phyloP scores from a whole-genome alignment of 1,140 invertebrate genomes.

The Camponotus vicinus region DNA sequence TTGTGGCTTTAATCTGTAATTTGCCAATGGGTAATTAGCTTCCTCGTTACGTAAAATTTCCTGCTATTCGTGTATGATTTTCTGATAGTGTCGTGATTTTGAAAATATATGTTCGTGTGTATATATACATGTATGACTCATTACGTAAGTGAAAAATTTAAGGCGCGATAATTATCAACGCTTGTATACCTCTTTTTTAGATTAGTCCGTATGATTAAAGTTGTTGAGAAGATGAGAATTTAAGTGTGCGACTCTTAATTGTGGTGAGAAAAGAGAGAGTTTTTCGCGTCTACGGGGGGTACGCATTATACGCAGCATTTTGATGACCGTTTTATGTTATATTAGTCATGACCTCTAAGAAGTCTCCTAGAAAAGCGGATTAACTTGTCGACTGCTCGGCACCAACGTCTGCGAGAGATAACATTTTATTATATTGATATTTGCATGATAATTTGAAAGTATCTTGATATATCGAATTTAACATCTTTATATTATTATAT shows the following conservation, averaged over 20 bases:
- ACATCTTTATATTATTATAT: neutral
- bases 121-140: neutral
- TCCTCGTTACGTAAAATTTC: constrained; percentile 17
- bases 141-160: neutral
- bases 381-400: constrained; percentile 51
- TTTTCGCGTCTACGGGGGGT: constrained; percentile 21
- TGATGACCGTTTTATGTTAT: constrained; percentile 67
- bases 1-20: constrained; percentile 32
- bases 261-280: constrained; percentile 60
- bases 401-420: constrained; percentile 26
- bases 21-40: constrained; percentile 29
- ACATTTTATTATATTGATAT: neutral
- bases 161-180: neutral
- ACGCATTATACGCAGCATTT: constrained; percentile 57
- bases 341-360: constrained; percentile 72
- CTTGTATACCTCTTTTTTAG: neutral
- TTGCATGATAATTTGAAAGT: neutral
- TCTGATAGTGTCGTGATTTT: neutral
- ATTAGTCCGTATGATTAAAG: neutral
- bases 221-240: constrained; percentile 33
- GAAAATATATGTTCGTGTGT: neutral
- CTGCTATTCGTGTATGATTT: neutral
- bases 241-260: constrained; percentile 61
- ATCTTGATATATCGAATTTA: neutral
- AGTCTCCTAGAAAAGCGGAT: constrained; percentile 70